Evolutionary conservation across 1,140 invertebrate species (phyloP).

Genomic region (Theocolax elegans): DNA sequence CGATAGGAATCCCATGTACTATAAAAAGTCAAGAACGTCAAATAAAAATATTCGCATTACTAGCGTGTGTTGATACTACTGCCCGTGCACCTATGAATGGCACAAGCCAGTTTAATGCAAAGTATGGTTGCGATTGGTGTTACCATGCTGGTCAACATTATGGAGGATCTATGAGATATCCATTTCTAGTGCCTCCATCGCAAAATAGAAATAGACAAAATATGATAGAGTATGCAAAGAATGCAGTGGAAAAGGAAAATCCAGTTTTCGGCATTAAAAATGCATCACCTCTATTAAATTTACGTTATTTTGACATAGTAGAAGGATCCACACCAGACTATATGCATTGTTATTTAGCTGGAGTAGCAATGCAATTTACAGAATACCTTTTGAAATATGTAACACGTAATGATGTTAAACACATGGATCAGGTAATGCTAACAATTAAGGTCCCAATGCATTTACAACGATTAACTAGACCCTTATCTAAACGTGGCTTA

Average conservation of each 20-base stretch:
- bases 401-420: background rate
- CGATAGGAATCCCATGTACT: background rate
- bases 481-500: too few species aligned
- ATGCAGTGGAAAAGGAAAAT: background rate
- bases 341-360: too few species aligned
- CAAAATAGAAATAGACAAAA: background rate
- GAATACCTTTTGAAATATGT: too few species aligned
- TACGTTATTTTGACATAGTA: too few species aligned
- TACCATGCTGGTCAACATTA: background rate
- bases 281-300: background rate
- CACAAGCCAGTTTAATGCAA: background rate
- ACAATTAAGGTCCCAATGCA: too few species aligned
- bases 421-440: background rate
- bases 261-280: background rate
- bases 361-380: too few species aligned
- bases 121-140: slow-evolving; percentile 2
- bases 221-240: background rate
- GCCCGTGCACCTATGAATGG: background rate
- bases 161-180: background rate
- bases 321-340: too few species aligned
- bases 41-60: background rate
- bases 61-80: background rate
- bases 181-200: background rate
- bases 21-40: background rate
- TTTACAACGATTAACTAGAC: too few species aligned